phyloP scores from a whole-genome alignment of 2,113 vertebrate genomes.

The Chloropsis hardwickii region DNA sequence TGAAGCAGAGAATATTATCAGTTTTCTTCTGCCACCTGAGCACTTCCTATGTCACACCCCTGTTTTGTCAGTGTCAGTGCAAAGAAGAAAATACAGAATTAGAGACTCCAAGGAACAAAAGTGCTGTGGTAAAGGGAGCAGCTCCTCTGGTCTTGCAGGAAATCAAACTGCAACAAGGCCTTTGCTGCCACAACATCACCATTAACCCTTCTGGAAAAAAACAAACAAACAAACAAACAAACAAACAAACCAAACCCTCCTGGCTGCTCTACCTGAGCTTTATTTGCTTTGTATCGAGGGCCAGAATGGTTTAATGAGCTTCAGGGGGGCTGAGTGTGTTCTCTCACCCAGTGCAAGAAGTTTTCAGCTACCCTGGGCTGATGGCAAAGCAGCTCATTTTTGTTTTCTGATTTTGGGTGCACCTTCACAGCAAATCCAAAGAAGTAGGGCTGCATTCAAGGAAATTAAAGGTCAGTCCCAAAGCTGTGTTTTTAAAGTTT shows the following conservation, averaged over 20 bases:
- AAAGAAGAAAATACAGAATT: not conserved
- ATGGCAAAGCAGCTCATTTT: not conserved
- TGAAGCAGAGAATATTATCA: not conserved
- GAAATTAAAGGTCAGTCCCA: not conserved
- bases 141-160: too few relatives aligned
- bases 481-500: not conserved
- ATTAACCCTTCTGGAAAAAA: rapidly evolving
- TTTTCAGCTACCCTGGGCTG: rapidly evolving
- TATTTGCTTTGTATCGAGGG: not conserved
- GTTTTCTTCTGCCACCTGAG: not conserved
- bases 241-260: too few relatives aligned
- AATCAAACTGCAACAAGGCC: not conserved
- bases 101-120: not conserved
- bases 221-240: too few relatives aligned
- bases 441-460: not conserved
- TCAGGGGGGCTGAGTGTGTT: not conserved
- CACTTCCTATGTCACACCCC: not conserved
- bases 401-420: not conserved
- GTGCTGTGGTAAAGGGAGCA: not conserved
- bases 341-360: not conserved
- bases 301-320: not conserved
- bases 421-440: not conserved
- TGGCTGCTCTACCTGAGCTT: rapidly evolving
- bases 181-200: not conserved
- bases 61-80: not conserved